Percentiles rank a stretch among this genome's conserved stretches.
phyloP scores from a whole-genome alignment of 2,113 vertebrate species.

The Erinaceus europaeus region DNA sequence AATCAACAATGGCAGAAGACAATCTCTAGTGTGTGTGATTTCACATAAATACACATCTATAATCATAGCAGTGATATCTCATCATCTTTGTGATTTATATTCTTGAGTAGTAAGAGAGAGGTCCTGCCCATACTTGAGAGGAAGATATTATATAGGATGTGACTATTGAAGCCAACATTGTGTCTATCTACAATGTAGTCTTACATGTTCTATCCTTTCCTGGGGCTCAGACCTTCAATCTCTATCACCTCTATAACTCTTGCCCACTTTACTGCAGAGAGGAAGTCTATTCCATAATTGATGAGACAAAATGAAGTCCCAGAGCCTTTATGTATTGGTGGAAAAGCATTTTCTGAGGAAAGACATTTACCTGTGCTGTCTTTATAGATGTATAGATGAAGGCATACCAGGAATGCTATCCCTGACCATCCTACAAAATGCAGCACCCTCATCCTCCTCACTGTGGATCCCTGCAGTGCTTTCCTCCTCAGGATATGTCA shows the following conservation, averaged over 20 bases:
- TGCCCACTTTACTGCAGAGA: too few species aligned
- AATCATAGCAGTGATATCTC: neutral
- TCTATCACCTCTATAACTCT: too few species aligned
- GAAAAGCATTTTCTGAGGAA: neutral
- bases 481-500: neutral
- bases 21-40: neutral
- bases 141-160: neutral
- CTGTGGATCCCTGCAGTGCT: neutral
- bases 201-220: too few species aligned
- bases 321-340: too few species aligned
- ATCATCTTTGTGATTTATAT: neutral
- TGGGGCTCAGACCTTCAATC: too few species aligned
- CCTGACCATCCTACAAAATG: neutral
- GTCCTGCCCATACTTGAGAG: neutral
- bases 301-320: too few species aligned
- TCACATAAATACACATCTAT: neutral
- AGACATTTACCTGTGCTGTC: rapidly evolving
- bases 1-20: neutral
- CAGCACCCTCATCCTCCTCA: neutral
- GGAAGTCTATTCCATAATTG: too few species aligned
- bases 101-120: neutral
- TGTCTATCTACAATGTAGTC: neutral
- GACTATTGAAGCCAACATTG: neutral
- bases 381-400: neutral
- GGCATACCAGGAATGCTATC: neutral